phyloP scores from a whole-genome alignment of 2,888 invertebrate species.

The Oscheius sp. region DNA sequence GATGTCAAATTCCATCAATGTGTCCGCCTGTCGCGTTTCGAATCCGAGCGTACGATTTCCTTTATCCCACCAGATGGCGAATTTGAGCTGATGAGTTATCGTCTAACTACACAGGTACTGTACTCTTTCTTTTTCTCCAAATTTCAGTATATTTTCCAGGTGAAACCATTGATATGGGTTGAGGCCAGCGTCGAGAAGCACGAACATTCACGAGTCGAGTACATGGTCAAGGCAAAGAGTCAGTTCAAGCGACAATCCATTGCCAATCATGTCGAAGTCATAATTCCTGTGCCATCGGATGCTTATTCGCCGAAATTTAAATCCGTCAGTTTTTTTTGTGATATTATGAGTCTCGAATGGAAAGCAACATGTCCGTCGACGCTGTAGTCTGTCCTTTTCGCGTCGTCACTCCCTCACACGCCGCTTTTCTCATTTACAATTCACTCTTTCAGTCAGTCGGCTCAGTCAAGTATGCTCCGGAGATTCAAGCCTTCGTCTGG shows the following conservation, averaged over 20 bases:
- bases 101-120: conserved; percentile 51
- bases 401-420: too few relatives aligned
- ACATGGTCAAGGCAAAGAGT: conserved; percentile 98
- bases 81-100: conserved; percentile 86
- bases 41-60: conserved; percentile 90
- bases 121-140: background rate
- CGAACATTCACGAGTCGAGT: conserved; percentile 95
- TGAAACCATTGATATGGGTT: conserved; percentile 97
- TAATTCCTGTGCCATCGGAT: conserved; percentile 93
- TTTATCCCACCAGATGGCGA: conserved; percentile 99
- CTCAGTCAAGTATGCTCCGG: conserved; percentile 92
- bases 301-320: conserved; percentile 95
- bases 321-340: conserved; percentile 35
- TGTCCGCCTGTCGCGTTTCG: conserved; percentile 86
- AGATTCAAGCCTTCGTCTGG: conserved; percentile 96
- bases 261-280: conserved; percentile 97
- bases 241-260: conserved; percentile 97
- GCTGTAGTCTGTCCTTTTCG: too few relatives aligned
- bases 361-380: background rate
- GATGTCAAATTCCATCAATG: conserved; percentile 99
- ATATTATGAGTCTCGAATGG: background rate
- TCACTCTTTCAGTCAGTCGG: conserved; percentile 56
- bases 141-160: conserved; percentile 73
- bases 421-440: too few relatives aligned
- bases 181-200: conserved; percentile 97